phyloP scores from a whole-genome alignment of 64 coral and sea anemone genomes.

The Hydrozoanthus tunicans region DNA sequence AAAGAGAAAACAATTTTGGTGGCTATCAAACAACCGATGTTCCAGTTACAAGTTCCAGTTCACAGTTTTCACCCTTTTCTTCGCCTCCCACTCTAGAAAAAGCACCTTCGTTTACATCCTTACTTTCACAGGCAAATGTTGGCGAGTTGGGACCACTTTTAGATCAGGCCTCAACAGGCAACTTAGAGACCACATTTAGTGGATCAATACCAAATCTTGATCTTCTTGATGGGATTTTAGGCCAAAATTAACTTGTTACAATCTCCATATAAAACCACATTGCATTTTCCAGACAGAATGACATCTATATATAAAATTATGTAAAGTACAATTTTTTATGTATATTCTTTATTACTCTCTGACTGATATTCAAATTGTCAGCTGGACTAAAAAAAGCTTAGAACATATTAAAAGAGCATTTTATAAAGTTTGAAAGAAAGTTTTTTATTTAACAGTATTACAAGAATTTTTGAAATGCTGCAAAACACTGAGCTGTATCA shows the following conservation, averaged over 20 bases:
- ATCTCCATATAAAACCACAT: not conserved
- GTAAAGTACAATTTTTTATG: constrained; percentile 50
- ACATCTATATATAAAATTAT: constrained; percentile 16
- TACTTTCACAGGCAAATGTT: constrained; percentile 34
- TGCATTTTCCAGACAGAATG: constrained; percentile 25
- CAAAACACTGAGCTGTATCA: not conserved
- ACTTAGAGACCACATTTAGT: constrained; percentile 91
- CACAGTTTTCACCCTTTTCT: constrained; percentile 72
- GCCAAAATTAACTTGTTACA: constrained; percentile 39
- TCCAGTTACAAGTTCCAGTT: constrained; percentile 50
- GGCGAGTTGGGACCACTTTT: constrained; percentile 60
- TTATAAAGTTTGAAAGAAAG: constrained; percentile 56
- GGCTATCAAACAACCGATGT: constrained; percentile 25
- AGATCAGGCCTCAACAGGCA: constrained; percentile 80
- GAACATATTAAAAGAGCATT: constrained; percentile 45
- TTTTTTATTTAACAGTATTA: constrained; percentile 52
- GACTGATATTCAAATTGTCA: not conserved
- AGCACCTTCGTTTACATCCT: constrained; percentile 89
- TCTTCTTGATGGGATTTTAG: constrained; percentile 86
- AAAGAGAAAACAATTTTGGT: constrained; percentile 48
- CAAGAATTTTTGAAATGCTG: not conserved
- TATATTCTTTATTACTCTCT: not conserved
- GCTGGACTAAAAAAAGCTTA: not conserved
- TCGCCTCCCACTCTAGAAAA: constrained; percentile 82
- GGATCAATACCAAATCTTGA: constrained; percentile 96